These are phyloP conservation scores for Muscina levida DNA, from an alignment of 2,888 invertebrate species.

Conservation along the genomic window DNA sequence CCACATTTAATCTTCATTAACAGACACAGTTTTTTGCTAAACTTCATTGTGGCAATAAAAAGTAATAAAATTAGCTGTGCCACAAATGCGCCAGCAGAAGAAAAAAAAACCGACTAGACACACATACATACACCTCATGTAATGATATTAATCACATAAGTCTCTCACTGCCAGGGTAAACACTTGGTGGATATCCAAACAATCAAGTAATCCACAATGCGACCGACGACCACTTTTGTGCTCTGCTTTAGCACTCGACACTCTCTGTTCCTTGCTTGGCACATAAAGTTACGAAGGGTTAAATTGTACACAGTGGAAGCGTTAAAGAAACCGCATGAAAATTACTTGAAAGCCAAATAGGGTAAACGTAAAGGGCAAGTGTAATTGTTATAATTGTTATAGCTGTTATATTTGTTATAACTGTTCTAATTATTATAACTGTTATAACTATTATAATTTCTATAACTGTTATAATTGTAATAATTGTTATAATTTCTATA, in stretches of 20 bases:
- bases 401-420: no score
- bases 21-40: slow-evolving; percentile 18
- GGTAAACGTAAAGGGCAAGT: no score
- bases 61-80: slow-evolving; percentile 47
- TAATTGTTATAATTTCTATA: no score
- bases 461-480: no score
- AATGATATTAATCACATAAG: slow-evolving; percentile 41
- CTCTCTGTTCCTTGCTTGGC: background rate
- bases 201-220: background rate
- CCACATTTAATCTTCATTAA: slow-evolving; percentile 42
- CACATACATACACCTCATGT: slow-evolving; percentile 36
- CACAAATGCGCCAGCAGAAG: no score
- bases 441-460: no score
- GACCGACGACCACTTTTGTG: background rate
- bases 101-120: no score
- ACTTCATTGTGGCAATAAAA: slow-evolving; percentile 41
- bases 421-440: no score
- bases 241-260: no score
- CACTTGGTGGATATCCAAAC: background rate
- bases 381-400: no score
- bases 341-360: background rate
- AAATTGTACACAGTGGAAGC: background rate
- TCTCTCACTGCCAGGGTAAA: background rate
- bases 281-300: no score
- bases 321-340: slow-evolving; percentile 1